phyloP scores from a whole-genome alignment of 1,140 invertebrate species.

The Phthorimaea operculella region DNA sequence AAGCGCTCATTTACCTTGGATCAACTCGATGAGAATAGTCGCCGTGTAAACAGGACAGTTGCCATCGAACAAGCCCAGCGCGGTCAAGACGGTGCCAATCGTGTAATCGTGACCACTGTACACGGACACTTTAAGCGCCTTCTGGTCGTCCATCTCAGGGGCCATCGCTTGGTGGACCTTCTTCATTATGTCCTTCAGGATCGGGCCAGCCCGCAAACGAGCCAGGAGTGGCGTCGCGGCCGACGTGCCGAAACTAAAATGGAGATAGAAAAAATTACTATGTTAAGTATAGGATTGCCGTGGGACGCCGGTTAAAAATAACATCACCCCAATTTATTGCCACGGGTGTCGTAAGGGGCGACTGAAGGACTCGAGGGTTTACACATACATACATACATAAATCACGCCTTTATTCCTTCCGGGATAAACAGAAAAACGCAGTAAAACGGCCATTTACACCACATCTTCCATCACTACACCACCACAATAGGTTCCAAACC shows the following conservation, averaged over 20 bases:
- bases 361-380: too few relatives aligned
- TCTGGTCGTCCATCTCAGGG: conserved; percentile 33
- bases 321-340: too few relatives aligned
- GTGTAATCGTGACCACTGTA: conserved; percentile 89
- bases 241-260: conserved; percentile 52
- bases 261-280: too few relatives aligned
- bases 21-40: conserved; percentile 78
- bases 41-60: conserved; percentile 80
- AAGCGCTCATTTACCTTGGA: conserved; percentile 29
- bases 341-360: too few relatives aligned
- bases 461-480: too few relatives aligned
- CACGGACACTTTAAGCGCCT: conserved; percentile 73
- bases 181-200: conserved; percentile 74
- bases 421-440: too few relatives aligned
- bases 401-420: too few relatives aligned
- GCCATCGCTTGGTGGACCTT: conserved; percentile 67
- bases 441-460: too few relatives aligned
- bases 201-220: conserved; percentile 70
- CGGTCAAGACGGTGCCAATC: conserved; percentile 79
- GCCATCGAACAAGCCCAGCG: conserved; percentile 78
- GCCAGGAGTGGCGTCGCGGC: conserved; percentile 68
- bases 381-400: too few relatives aligned
- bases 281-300: too few relatives aligned
- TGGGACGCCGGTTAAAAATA: too few relatives aligned
- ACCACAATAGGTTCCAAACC: too few relatives aligned